phyloP scores from a whole-genome alignment of 2,888 invertebrate species.

The Erebia ligea region DNA sequence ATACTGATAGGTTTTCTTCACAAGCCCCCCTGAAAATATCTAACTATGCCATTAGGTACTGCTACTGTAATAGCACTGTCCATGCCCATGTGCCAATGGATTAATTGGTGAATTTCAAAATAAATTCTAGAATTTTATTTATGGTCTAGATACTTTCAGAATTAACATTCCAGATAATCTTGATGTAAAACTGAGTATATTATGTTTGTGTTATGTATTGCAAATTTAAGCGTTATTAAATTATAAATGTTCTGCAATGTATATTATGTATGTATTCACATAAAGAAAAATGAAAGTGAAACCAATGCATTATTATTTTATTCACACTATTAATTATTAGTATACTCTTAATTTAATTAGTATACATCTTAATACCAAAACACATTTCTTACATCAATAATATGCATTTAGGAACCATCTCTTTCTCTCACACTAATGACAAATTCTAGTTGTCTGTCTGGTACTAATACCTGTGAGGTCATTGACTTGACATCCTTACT shows the following conservation, averaged over 20 bases:
- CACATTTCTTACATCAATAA: not conserved
- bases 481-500: constrained; percentile 73
- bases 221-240: not conserved
- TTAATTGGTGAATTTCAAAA: not conserved
- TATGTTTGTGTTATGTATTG: not conserved
- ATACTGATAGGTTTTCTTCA: no score
- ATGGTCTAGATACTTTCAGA: not conserved
- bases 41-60: no score
- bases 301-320: constrained; percentile 20
- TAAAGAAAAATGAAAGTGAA: constrained; percentile 26
- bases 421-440: constrained; percentile 48
- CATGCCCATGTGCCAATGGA: no score
- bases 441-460: constrained; percentile 76
- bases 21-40: no score
- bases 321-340: constrained; percentile 1
- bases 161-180: constrained; percentile 1
- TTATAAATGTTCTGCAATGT: constrained; percentile 21
- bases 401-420: not conserved
- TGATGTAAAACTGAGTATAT: no score
- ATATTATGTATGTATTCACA: constrained; percentile 26
- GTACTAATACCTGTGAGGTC: constrained; percentile 82
- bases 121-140: not conserved
- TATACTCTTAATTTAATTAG: no score
- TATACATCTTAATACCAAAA: not conserved
- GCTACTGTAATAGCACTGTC: no score